Conservation (phyloP, 2,888 invertebrate species). For the Eutolmus rufibarbis region DNA sequence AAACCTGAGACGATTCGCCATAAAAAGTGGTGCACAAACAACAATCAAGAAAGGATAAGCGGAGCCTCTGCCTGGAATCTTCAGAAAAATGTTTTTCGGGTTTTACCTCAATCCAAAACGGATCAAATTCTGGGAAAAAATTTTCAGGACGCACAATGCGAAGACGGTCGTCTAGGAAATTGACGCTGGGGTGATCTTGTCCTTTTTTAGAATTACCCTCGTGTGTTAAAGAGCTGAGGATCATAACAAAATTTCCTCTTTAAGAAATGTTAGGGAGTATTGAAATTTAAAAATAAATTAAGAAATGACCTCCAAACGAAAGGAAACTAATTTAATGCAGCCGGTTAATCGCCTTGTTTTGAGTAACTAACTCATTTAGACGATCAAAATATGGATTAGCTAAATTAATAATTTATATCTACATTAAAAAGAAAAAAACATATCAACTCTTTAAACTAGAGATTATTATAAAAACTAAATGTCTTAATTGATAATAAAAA, state of each 20-base stretch:
- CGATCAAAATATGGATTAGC: background rate
- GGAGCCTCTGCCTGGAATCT: background rate
- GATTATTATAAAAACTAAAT: background rate
- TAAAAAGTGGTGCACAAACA: background rate
- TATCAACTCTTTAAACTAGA: background rate
- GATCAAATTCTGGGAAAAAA: slow-evolving; percentile 22
- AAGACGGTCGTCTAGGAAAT: background rate
- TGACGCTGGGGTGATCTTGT: background rate
- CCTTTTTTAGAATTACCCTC: background rate
- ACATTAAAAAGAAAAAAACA: background rate
- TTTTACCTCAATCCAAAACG: slow-evolving; percentile 7
- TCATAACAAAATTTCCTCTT: background rate
- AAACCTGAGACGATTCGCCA: slow-evolving; percentile 9
- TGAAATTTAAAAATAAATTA: background rate
- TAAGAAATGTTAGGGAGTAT: background rate
- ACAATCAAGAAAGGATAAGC: background rate
- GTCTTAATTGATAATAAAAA: background rate
- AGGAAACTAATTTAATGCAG: background rate
- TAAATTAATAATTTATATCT: background rate
- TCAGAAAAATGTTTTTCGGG: slow-evolving; percentile 5
- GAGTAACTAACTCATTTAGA: background rate
- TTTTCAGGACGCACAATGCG: background rate
- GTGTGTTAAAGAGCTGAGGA: background rate
- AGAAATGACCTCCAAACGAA: background rate
- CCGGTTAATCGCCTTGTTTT: background rate